Conservation (phyloP, 2,888 invertebrate genomes). For the Hybos culiciformis region DNA sequence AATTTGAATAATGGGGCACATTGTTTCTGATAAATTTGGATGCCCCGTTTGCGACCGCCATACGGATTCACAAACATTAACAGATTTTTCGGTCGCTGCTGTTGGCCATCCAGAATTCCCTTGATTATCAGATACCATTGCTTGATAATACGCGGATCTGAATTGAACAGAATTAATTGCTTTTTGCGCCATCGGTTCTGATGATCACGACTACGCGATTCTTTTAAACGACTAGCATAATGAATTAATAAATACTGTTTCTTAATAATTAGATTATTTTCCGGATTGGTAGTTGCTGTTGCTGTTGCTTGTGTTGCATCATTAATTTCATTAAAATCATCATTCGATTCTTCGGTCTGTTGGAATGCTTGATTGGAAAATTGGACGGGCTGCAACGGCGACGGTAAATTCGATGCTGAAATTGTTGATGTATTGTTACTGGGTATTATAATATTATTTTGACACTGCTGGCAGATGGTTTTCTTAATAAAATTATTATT, state of each 20-base stretch:
- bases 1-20: constrained; percentile 51
- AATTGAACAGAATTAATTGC: constrained; percentile 43
- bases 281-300: constrained; percentile 12
- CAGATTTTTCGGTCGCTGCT: constrained; percentile 50
- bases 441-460: not conserved
- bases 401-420: too few species aligned
- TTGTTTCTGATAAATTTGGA: constrained; percentile 57
- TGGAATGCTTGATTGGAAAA: not conserved
- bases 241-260: constrained; percentile 44
- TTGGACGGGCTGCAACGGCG: too few species aligned
- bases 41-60: constrained; percentile 62
- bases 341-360: not conserved
- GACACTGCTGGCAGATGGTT: constrained; percentile 4
- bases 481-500: not conserved
- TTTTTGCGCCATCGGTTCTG: constrained; percentile 45
- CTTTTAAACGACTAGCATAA: constrained; percentile 38
- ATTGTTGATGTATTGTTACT: not conserved
- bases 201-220: constrained; percentile 39
- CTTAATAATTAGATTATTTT: constrained; percentile 18
- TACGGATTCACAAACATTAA: constrained; percentile 73
- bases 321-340: constrained; percentile 24
- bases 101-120: constrained; percentile 23
- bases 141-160: constrained; percentile 44
- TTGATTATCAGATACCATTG: constrained; percentile 48
- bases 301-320: constrained; percentile 15